Conservation (phyloP, 92 coral and sea anemone species). For the Desmophyllum pertusum region DNA sequence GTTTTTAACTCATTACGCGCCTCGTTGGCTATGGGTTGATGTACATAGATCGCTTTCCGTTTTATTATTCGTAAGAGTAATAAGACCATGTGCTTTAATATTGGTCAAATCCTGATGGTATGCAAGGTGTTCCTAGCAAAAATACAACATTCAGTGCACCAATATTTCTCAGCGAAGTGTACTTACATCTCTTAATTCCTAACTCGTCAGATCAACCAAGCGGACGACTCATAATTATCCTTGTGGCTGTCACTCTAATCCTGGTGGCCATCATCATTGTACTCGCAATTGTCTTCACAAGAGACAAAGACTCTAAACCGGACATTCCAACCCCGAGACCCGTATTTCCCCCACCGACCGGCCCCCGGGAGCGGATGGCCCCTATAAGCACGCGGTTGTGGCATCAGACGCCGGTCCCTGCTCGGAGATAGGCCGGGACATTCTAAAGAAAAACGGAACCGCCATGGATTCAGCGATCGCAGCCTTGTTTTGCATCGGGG, state of each 20-base stretch:
- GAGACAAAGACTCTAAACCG: conserved; percentile 19
- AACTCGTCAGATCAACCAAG: background rate
- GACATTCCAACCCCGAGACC: conserved; percentile 29
- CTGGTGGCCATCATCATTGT: conserved; percentile 31
- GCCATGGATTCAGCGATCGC: conserved; percentile 67
- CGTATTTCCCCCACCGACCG: conserved; percentile 53
- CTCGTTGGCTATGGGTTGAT: no score
- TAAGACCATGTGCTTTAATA: no score
- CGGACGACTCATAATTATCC: background rate
- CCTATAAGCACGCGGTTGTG: conserved; percentile 68
- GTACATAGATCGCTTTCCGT: no score
- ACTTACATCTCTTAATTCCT: no score
- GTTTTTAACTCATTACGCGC: no score
- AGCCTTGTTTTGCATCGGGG: conserved; percentile 54
- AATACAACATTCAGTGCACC: no score
- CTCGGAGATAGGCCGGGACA: conserved; percentile 58
- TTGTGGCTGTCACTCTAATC: conserved; percentile 2
- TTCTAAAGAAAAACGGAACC: conserved; percentile 40
- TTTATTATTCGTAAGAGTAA: no score
- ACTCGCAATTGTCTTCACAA: conserved; percentile 31
- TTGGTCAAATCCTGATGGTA: no score
- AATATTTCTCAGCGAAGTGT: no score
- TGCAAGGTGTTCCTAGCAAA: no score
- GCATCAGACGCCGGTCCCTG: conserved; percentile 71
- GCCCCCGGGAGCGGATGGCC: conserved; percentile 64